Percentiles rank a stretch among this genome's conserved stretches.
These are phyloP conservation scores for Leiothrix lutea DNA, from an alignment of 2,113 vertebrate species.

Conservation along the genomic window DNA sequence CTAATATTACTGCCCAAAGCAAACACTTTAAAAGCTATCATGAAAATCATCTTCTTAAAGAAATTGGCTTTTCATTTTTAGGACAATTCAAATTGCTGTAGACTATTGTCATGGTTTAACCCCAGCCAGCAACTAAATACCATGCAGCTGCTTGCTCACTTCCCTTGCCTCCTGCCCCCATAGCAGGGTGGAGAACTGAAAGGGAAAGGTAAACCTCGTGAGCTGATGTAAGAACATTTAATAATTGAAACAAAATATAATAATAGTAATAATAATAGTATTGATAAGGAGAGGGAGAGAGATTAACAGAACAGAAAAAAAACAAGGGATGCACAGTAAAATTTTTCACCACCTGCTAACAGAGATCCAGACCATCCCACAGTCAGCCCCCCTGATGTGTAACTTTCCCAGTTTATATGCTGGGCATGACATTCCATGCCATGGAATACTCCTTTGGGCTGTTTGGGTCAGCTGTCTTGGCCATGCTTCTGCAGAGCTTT, in stretches of 20 bases:
- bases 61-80: not conserved
- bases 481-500: not conserved
- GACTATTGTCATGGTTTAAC: not conserved
- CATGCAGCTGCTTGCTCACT: not conserved
- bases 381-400: accelerated
- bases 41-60: not conserved
- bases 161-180: not conserved
- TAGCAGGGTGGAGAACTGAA: not conserved
- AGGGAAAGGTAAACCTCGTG: not conserved
- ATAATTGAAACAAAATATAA: not conserved
- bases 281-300: not conserved
- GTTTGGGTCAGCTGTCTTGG: not conserved
- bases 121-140: not conserved
- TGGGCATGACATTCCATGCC: not conserved
- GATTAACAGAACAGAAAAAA: not conserved
- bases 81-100: not conserved
- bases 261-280: not conserved
- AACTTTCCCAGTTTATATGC: too few relatives aligned
- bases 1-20: not conserved
- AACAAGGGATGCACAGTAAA: not conserved
- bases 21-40: not conserved
- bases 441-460: not conserved
- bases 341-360: not conserved
- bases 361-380: not conserved
- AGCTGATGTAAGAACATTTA: not conserved